These are phyloP conservation scores for Pogonocichla stellata DNA, from an alignment of 2,113 vertebrate species.

Conservation along the genomic window DNA sequence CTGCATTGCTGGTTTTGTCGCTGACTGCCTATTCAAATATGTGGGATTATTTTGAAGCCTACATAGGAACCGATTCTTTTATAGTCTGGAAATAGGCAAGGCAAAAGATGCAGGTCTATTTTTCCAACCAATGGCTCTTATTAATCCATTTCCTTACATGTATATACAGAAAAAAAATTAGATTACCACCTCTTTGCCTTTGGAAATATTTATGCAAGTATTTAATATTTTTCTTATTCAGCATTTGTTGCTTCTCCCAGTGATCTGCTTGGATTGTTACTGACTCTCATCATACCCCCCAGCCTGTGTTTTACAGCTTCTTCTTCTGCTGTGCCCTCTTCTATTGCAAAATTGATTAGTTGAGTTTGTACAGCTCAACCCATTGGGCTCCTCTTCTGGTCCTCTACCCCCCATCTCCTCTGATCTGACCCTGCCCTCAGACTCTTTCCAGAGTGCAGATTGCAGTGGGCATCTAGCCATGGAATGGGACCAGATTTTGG, in stretches of 20 bases:
- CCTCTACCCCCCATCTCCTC: not conserved
- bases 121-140: not conserved
- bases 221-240: not conserved
- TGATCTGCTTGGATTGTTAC: not conserved
- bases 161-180: not conserved
- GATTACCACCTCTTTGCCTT: not conserved
- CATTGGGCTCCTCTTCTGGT: not conserved
- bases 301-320: not conserved
- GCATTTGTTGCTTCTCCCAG: not conserved
- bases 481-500: conserved; percentile 32
- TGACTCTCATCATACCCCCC: not conserved
- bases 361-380: not conserved
- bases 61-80: not conserved
- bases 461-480: conserved; percentile 45
- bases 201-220: not conserved
- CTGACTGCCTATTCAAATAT: not conserved
- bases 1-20: not conserved
- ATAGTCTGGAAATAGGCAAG: not conserved
- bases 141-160: not conserved
- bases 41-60: not conserved
- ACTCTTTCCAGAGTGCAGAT: not conserved
- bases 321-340: not conserved
- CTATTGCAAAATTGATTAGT: not conserved
- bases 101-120: not conserved
- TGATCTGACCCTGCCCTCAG: not conserved